Conservation (phyloP, 1,140 invertebrate species). For the Chironomus tepperi region DNA sequence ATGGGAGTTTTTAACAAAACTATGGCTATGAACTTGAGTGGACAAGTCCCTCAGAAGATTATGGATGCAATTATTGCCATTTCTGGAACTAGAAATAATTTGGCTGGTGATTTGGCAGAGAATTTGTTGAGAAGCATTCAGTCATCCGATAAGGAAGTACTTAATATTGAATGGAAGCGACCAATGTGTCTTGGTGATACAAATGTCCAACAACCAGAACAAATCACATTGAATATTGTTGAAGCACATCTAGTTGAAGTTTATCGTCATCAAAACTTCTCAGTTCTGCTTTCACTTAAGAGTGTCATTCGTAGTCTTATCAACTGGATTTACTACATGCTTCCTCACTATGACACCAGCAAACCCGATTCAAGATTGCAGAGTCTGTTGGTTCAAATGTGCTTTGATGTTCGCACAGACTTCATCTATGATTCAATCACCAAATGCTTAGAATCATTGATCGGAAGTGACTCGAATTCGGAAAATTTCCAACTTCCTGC, state of each 20-base stretch:
- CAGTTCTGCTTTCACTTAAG: constrained; percentile 36
- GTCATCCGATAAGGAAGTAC: constrained; percentile 33
- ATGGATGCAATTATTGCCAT: constrained; percentile 36
- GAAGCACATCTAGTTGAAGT: constrained; percentile 37
- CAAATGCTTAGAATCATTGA: constrained; percentile 54
- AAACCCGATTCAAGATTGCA: constrained; percentile 32
- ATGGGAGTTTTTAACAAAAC: constrained; percentile 31
- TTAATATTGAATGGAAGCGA: constrained; percentile 37
- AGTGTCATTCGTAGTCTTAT: constrained; percentile 36
- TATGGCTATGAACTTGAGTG: constrained; percentile 35
- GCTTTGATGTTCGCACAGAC: constrained; percentile 64
- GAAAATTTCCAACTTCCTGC: constrained; percentile 53
- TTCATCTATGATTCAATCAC: constrained; percentile 57
- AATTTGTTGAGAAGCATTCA: constrained; percentile 36
- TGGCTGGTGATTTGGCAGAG: constrained; percentile 34
- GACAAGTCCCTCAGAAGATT: constrained; percentile 31
- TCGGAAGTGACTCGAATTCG: constrained; percentile 53
- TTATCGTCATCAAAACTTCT: constrained; percentile 31
- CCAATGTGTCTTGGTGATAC: constrained; percentile 33
- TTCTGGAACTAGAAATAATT: constrained; percentile 35
- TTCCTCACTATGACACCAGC: constrained; percentile 31
- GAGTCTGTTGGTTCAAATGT: constrained; percentile 59
- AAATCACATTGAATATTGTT: constrained; percentile 35
- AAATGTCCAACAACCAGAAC: constrained; percentile 33
- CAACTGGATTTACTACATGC: constrained; percentile 34